Percentiles rank a stretch among this genome's conserved stretches.
Evolutionary conservation across 2,797 vertebrate genomes (phyloP).

Genomic region (Pseudochirops cupreus): DNA sequence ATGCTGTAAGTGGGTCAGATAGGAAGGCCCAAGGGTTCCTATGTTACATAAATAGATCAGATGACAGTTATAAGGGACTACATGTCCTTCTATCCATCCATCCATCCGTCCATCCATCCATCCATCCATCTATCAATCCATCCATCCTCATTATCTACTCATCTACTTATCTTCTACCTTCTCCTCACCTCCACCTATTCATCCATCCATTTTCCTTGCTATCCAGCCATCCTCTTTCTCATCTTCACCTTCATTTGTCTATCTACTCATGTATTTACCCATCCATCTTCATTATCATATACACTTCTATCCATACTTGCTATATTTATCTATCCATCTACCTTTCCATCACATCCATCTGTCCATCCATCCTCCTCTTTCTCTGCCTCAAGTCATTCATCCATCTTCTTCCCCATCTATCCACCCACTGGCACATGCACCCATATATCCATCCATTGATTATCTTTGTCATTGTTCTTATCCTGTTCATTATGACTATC

Average conservation of each 20-base stretch:
- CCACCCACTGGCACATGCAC: no score
- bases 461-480: not conserved
- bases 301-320: no score
- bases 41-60: not conserved
- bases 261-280: not conserved
- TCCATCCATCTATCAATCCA: not conserved
- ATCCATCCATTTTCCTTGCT: no score
- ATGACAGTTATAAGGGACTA: not conserved
- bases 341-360: not conserved
- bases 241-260: not conserved
- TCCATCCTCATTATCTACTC: not conserved
- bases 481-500: not conserved
- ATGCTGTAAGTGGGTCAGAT: not conserved
- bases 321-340: not conserved
- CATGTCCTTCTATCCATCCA: not conserved
- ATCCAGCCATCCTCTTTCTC: not conserved
- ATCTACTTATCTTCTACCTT: no score
- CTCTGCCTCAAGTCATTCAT: not conserved
- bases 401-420: no score
- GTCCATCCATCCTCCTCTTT: not conserved
- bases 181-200: no score
- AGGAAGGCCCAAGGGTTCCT: not conserved
- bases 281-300: no score
- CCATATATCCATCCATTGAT: not conserved
- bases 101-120: not conserved